Percentiles rank a stretch among this genome's conserved stretches.
phyloP scores from a whole-genome alignment of 2,113 vertebrate species.

The Clinocottus analis region DNA sequence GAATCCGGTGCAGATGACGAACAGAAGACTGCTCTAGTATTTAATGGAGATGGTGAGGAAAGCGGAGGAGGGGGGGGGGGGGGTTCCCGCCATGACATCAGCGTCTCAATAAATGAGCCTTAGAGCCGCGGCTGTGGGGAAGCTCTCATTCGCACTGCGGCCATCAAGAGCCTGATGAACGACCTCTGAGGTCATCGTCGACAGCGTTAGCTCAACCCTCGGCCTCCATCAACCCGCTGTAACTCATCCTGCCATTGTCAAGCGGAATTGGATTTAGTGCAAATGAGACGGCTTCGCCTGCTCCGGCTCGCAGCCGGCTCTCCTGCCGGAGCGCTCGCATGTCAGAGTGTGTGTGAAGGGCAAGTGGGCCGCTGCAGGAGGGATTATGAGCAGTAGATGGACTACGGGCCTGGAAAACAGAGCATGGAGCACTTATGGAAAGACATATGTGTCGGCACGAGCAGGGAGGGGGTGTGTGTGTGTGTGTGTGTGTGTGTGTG shows the following conservation, averaged over 20 bases:
- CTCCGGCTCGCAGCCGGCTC: constrained; percentile 3
- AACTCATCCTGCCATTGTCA: constrained; percentile 50
- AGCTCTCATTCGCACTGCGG: constrained; percentile 59
- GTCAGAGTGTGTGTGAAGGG: constrained; percentile 40
- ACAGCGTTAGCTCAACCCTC: constrained; percentile 42
- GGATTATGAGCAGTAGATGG: constrained; percentile 34
- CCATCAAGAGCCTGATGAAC: constrained; percentile 57
- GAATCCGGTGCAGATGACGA: too few relatives aligned
- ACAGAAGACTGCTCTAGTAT: too few relatives aligned
- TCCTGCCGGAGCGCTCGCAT: constrained; percentile 23
- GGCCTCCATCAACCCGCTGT: constrained; percentile 30
- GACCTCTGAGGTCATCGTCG: constrained; percentile 61
- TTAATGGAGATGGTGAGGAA: too few relatives aligned
- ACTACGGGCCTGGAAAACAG: neutral
- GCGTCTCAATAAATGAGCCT: constrained; percentile 58
- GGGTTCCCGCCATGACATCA: constrained; percentile 72
- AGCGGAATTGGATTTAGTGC: constrained; percentile 52
- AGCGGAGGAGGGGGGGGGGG: too few relatives aligned
- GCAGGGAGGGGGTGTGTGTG: neutral
- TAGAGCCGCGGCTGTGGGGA: constrained; percentile 52
- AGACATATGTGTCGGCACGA: constrained; percentile 18
- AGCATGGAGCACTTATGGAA: neutral
- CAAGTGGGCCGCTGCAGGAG: constrained; percentile 3
- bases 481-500: neutral
- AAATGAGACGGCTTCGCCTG: constrained; percentile 32